phyloP scores from a whole-genome alignment of 1,140 invertebrate species.

The Andrena cerasifolii region DNA sequence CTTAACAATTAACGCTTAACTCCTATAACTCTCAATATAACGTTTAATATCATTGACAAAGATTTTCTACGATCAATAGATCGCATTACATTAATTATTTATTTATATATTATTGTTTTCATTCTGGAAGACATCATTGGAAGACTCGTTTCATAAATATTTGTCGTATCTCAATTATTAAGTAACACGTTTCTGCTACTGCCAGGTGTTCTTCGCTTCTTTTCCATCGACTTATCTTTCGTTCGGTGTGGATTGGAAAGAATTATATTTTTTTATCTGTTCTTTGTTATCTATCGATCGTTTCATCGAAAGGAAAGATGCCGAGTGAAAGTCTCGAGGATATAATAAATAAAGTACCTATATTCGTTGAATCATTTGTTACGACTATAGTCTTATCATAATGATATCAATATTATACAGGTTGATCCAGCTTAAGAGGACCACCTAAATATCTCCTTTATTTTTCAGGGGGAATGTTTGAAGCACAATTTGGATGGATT shows the following conservation, averaged over 20 bases:
- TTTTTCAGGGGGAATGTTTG: too few species aligned
- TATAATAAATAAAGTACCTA: background rate
- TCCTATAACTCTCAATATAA: slow-evolving; percentile 65
- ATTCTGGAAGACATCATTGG: slow-evolving; percentile 70
- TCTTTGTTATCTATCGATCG: background rate
- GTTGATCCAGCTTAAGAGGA: too few species aligned
- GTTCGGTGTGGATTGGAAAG: background rate
- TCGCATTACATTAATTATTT: slow-evolving; percentile 49
- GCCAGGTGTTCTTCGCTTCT: slow-evolving; percentile 26
- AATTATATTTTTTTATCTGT: background rate
- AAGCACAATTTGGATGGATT: too few species aligned
- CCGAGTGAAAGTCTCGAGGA: too few species aligned
- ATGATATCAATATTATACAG: too few species aligned
- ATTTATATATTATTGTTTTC: too few species aligned
- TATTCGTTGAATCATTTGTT: too few species aligned
- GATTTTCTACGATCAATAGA: slow-evolving; percentile 56
- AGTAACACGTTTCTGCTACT: slow-evolving; percentile 44
- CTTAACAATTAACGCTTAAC: slow-evolving; percentile 65
- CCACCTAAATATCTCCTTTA: too few species aligned
- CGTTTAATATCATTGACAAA: slow-evolving; percentile 66
- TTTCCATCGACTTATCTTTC: background rate
- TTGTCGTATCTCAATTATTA: slow-evolving; percentile 55
- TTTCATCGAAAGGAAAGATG: too few species aligned
- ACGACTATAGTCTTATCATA: too few species aligned
- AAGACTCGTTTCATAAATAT: slow-evolving; percentile 67